Evolutionary conservation across 2,797 vertebrate species (phyloP).

Genomic region (Squalus acanthias): DNA sequence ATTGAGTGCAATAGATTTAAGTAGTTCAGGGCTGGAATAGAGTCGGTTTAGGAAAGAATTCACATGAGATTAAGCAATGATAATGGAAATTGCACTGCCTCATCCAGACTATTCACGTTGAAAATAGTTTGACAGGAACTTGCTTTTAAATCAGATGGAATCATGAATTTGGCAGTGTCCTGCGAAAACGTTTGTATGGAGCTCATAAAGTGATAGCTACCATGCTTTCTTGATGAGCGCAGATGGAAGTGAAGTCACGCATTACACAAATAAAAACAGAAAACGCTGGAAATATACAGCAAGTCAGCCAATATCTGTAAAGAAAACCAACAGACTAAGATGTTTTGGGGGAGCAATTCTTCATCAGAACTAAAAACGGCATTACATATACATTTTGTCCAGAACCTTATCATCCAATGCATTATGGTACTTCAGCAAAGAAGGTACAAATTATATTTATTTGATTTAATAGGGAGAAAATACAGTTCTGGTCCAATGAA

Average conservation of each 20-base stretch:
- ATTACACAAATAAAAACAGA: not conserved
- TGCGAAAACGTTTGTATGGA: not conserved
- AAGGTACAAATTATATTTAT: not conserved
- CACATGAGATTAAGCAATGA: not conserved
- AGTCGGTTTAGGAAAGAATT: not conserved
- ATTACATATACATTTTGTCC: not conserved
- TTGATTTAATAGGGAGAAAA: not conserved
- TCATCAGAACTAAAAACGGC: not conserved
- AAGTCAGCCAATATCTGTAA: not conserved
- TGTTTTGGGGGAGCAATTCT: not conserved
- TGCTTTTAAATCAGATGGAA: not conserved
- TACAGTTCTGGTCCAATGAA: not conserved
- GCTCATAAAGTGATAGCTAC: not conserved
- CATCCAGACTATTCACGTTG: not conserved
- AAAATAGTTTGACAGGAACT: not conserved
- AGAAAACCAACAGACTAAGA: not conserved
- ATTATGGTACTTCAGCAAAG: not conserved
- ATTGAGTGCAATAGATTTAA: not conserved
- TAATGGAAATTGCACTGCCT: not conserved
- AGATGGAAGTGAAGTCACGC: not conserved
- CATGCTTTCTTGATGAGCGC: not conserved
- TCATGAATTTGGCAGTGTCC: not conserved
- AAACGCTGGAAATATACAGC: not conserved
- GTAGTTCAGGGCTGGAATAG: not conserved
- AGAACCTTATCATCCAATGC: not conserved